Evolutionary conservation across 1,140 invertebrate genomes (phyloP).

Genomic region (Heliconius nattereri): DNA sequence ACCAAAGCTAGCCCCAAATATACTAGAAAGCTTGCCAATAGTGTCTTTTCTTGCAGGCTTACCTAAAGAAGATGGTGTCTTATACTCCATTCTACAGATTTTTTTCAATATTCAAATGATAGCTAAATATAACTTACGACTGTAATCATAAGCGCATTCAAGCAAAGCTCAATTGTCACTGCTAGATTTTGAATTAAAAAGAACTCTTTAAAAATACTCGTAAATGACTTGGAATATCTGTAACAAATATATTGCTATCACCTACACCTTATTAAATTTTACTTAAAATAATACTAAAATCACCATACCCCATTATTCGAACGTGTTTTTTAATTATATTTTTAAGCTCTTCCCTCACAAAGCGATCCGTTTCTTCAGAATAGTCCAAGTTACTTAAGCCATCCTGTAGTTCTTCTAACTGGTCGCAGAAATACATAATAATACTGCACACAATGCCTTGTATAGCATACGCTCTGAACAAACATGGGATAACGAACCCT

Average conservation of each 20-base stretch:
- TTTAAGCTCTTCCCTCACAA: slow-evolving; percentile 54
- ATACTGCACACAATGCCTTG: slow-evolving; percentile 66
- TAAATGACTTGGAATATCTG: slow-evolving; percentile 61
- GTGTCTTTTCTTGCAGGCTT: slow-evolving; percentile 55
- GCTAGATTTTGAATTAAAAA: slow-evolving; percentile 71
- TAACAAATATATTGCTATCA: slow-evolving; percentile 16
- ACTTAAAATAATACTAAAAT: neutral
- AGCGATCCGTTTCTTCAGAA: slow-evolving; percentile 42
- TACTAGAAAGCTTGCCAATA: slow-evolving; percentile 57
- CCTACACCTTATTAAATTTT: neutral
- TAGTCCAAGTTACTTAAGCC: slow-evolving; percentile 52
- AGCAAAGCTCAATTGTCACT: slow-evolving; percentile 66
- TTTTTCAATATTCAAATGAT: neutral
- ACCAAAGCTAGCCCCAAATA: slow-evolving; percentile 58
- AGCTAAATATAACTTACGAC: slow-evolving; percentile 49
- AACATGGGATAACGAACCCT: slow-evolving; percentile 50
- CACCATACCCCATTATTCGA: slow-evolving; percentile 60
- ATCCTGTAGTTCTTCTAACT: slow-evolving; percentile 58
- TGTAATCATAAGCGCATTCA: slow-evolving; percentile 66
- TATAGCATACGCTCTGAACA: slow-evolving; percentile 60
- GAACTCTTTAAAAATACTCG: slow-evolving; percentile 63
- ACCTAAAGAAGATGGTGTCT: slow-evolving; percentile 45
- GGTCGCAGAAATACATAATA: slow-evolving; percentile 70
- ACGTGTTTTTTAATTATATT: slow-evolving; percentile 64
- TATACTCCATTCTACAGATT: neutral